Evolutionary conservation across 2,797 vertebrate genomes (phyloP).

Genomic region (Decapterus maruadsi): DNA sequence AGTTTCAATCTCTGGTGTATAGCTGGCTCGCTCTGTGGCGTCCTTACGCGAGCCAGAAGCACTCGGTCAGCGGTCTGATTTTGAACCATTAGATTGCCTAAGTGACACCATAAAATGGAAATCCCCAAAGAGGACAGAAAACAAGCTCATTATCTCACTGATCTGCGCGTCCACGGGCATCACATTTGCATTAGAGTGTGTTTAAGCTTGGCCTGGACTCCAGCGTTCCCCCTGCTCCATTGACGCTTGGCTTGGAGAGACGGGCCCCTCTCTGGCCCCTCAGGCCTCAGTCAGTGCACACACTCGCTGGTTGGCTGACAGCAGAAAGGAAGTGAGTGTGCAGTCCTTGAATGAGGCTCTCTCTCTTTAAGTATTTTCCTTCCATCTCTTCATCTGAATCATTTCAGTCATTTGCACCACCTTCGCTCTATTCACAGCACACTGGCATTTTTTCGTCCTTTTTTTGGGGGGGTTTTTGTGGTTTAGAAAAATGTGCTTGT

Average conservation of each 20-base stretch:
- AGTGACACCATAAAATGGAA: slow-evolving; percentile 39
- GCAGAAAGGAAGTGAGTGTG: slow-evolving; percentile 56
- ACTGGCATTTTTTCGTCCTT: background rate
- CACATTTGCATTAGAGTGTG: slow-evolving; percentile 57
- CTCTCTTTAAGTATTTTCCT: slow-evolving; percentile 22
- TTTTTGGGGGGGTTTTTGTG: background rate
- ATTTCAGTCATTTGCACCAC: slow-evolving; percentile 40
- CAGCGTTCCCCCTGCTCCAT: slow-evolving; percentile 39
- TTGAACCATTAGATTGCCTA: slow-evolving; percentile 16
- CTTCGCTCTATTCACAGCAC: slow-evolving; percentile 32
- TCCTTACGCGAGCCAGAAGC: slow-evolving; percentile 12
- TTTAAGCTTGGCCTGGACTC: slow-evolving; percentile 43
- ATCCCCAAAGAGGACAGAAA: slow-evolving; percentile 23
- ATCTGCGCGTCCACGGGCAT: slow-evolving; percentile 49
- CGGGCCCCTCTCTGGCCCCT: slow-evolving; percentile 44
- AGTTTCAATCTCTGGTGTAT: slow-evolving; percentile 13
- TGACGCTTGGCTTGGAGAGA: slow-evolving; percentile 57
- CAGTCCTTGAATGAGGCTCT: slow-evolving; percentile 28
- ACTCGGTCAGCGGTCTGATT: slow-evolving; percentile 21
- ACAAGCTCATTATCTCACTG: slow-evolving; percentile 47
- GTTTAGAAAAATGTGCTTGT: slow-evolving; percentile 15
- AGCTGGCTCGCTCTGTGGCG: background rate
- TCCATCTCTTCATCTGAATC: slow-evolving; percentile 41
- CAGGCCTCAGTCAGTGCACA: slow-evolving; percentile 1
- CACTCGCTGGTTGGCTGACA: slow-evolving; percentile 52